These are phyloP conservation scores for Leptopilina myrica DNA, from an alignment of 2,888 invertebrate genomes.

Conservation along the genomic window DNA sequence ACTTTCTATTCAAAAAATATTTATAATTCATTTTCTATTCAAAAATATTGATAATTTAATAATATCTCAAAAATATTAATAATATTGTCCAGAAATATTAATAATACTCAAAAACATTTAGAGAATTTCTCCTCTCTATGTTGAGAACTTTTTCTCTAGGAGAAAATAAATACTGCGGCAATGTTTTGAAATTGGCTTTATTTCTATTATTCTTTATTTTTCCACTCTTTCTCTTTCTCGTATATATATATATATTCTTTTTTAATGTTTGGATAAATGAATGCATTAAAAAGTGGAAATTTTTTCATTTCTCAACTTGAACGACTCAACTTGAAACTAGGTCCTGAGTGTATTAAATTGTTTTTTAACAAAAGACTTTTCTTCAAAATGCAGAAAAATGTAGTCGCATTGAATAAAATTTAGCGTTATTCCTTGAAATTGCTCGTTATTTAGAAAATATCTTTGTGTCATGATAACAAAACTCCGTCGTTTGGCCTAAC, in stretches of 20 bases:
- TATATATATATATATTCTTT: too few relatives aligned
- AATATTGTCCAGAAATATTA: too few relatives aligned
- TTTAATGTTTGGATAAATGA: too few relatives aligned
- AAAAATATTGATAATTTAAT: too few relatives aligned
- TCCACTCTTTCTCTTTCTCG: neutral
- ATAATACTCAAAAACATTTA: too few relatives aligned
- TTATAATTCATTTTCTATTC: too few relatives aligned
- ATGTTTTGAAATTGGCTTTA: neutral
- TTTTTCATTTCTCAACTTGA: neutral
- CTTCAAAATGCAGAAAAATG: neutral
- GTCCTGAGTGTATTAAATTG: slow-evolving; percentile 13
- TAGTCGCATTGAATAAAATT: neutral
- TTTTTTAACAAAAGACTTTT: slow-evolving; percentile 31
- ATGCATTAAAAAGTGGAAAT: neutral
- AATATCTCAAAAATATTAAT: too few relatives aligned
- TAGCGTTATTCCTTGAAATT: slow-evolving; percentile 8
- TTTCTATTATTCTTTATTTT: slow-evolving; percentile 8
- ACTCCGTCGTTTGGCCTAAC: neutral
- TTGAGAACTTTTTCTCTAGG: neutral
- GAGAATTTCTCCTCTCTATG: too few relatives aligned
- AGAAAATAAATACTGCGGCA: neutral
- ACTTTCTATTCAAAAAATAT: too few relatives aligned
- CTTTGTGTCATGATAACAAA: neutral
- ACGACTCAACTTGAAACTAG: slow-evolving; percentile 21
- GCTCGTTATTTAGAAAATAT: neutral